phyloP scores from a whole-genome alignment of 2,888 invertebrate species.

The Petrolisthes manimaculis region DNA sequence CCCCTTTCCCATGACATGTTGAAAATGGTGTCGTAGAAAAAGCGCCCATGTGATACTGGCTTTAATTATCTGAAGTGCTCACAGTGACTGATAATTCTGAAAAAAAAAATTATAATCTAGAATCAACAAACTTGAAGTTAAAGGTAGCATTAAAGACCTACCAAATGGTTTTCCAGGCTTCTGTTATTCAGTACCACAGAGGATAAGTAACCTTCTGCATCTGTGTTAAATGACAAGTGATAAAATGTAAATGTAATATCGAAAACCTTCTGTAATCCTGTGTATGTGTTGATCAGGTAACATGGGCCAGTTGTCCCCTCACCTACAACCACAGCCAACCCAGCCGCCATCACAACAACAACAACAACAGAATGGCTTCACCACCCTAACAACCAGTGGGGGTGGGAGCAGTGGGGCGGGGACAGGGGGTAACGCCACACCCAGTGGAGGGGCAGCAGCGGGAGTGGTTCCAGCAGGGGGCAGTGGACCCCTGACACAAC shows the following conservation, averaged over 20 bases:
- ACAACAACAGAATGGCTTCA: constrained; percentile 44
- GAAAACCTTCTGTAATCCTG: neutral
- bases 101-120: no score
- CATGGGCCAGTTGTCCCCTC: constrained; percentile 49
- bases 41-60: no score
- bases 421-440: neutral
- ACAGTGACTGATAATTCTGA: no score
- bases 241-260: neutral
- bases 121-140: no score
- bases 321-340: constrained; percentile 35
- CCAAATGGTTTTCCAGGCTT: no score
- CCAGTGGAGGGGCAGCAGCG: neutral
- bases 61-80: no score
- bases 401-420: constrained; percentile 8
- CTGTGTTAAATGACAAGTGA: no score
- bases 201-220: no score
- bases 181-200: no score
- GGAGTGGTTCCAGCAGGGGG: constrained; percentile 7
- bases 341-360: constrained; percentile 67
- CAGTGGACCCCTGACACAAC: constrained; percentile 23
- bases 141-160: no score
- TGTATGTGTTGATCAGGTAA: constrained; percentile 13
- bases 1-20: no score
- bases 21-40: no score
- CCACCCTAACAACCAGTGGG: constrained; percentile 18